Evolutionary conservation across 2,797 vertebrate species (phyloP), one percentile per base, ranked within the genome.

Genomic region (Eulemur mongoz): DNA sequence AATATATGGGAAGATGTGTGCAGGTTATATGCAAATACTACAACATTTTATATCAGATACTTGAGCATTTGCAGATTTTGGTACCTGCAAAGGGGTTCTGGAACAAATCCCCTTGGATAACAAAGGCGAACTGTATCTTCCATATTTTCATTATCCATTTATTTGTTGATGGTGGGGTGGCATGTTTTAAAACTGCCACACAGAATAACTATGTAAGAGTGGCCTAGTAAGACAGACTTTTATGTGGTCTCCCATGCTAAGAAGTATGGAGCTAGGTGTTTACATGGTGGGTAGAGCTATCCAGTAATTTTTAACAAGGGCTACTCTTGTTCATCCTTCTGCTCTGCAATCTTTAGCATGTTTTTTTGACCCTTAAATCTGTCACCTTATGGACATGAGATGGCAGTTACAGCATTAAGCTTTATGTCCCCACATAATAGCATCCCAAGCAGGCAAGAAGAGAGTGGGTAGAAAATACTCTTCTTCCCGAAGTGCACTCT

Each of bases 311-410:
- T 73, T 75, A 96, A 50, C 65, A 75, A 91, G 73, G 30, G 50
- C 25, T 72, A 73, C 48, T 79, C 78, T 83, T 87, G 83, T 94
- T 94, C 50, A 69, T 73, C 50, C 12, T 79, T 89, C 43, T 65
- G 54, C n/a, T 91, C 59, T 91, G 43, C 65, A 89, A 79, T 94
- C 50, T 91, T 92, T 79, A 72, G 32, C 52, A 82, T 83, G 76
- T 67, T 90, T 63, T 93, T 76, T 91, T 75, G 59, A 45, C 40
- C 48, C 59, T 92, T 89, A 84, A 92, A 93, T 63, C 83, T 81
- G 72, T 88, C 69, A 91, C n/a, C n/a, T 84, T 82, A 85, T 73
- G 85, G 48, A 91, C 52, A 63, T 80, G 86, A 91, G 35, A 89
- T 35, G 81, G 30, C 50, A 93, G 57, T 91, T 93, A 85, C 4